A percentile compares a stretch with the other conserved stretches of the same genome.
phyloP scores from a whole-genome alignment of 2,797 vertebrate genomes.

The Propithecus deckenii region DNA sequence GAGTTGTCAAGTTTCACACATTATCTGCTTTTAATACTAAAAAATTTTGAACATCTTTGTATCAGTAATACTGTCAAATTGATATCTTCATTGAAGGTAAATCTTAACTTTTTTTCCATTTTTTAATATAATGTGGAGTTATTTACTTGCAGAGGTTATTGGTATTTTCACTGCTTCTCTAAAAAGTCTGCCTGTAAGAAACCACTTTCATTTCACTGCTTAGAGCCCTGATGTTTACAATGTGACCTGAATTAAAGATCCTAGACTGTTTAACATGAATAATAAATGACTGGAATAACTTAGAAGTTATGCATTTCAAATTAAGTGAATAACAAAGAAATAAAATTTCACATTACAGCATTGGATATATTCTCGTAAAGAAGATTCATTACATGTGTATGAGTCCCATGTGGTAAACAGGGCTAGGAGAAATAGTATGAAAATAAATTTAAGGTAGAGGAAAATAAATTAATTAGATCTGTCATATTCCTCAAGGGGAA shows the following conservation, averaged over 20 bases:
- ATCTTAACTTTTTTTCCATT: background rate
- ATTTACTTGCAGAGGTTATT: slow-evolving; percentile 16
- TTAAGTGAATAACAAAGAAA: slow-evolving; percentile 70
- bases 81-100: background rate
- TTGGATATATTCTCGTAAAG: slow-evolving; percentile 36
- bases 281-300: slow-evolving; percentile 76
- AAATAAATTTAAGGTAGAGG: slow-evolving; percentile 49
- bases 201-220: slow-evolving; percentile 32
- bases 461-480: slow-evolving; percentile 70
- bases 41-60: no score
- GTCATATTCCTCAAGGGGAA: slow-evolving; percentile 47
- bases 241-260: slow-evolving; percentile 46
- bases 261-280: slow-evolving; percentile 64
- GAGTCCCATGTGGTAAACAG: slow-evolving; percentile 48
- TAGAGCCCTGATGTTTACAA: background rate
- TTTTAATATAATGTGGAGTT: slow-evolving; percentile 29
- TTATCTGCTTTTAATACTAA: background rate
- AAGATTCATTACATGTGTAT: slow-evolving; percentile 39
- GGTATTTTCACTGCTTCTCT: slow-evolving; percentile 31
- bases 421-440: slow-evolving; percentile 47
- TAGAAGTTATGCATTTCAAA: slow-evolving; percentile 69
- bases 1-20: background rate
- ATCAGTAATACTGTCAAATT: background rate
- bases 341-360: slow-evolving; percentile 63
- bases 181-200: slow-evolving; percentile 23